Evolutionary conservation across 2,888 invertebrate genomes (phyloP).

Genomic region (Cephus rjabovi): DNA sequence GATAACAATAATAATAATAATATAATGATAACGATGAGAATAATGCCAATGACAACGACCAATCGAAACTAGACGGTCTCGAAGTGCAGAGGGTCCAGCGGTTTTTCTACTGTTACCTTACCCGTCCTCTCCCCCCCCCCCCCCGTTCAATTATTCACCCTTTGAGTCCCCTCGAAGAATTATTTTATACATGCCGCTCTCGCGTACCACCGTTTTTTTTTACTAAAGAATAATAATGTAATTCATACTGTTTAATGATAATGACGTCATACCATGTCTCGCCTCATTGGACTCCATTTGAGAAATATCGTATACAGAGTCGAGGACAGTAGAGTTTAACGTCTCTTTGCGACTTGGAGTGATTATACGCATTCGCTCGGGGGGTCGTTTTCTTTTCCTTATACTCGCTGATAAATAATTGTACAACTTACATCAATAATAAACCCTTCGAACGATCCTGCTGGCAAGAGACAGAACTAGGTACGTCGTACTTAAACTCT

Average conservation of each 20-base stretch:
- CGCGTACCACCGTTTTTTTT: background rate
- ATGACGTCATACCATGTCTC: background rate
- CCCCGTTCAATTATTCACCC: background rate
- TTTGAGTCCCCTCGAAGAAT: constrained; percentile 28
- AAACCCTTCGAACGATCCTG: constrained; percentile 31
- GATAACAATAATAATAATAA: background rate
- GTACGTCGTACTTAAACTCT: constrained; percentile 24
- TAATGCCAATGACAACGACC: background rate
- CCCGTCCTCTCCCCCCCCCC: constrained; percentile 1
- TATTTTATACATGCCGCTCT: constrained; percentile 26
- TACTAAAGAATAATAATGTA: background rate
- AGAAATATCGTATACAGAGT: background rate
- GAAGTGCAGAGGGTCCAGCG: background rate
- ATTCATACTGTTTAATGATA: background rate
- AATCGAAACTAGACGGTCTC: background rate
- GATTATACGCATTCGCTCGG: background rate
- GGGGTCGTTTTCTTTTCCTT: background rate
- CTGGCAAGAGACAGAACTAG: constrained; percentile 32
- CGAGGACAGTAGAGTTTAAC: background rate
- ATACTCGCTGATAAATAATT: constrained; percentile 15
- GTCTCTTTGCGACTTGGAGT: background rate
- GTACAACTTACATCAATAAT: constrained; percentile 26
- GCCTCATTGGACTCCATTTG: background rate
- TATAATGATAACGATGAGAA: background rate
- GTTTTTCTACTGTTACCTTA: constrained; percentile 21